These are phyloP conservation scores for Nomada hirtipes DNA, from an alignment of 2,888 invertebrate species.

Conservation along the genomic window DNA sequence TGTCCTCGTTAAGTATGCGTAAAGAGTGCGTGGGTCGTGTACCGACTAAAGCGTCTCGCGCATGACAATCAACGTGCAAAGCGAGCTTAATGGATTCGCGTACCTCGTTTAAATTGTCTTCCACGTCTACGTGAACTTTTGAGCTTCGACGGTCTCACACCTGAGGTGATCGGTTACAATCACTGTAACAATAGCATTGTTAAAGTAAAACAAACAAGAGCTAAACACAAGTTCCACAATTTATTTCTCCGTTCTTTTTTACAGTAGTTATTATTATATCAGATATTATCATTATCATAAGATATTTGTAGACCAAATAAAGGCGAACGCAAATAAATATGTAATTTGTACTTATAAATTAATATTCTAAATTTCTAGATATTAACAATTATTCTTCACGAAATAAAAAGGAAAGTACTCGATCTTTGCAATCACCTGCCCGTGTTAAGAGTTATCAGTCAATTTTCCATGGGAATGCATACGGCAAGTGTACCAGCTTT, in stretches of 20 bases:
- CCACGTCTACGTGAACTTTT: conserved; percentile 55
- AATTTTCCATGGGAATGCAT: conserved; percentile 8
- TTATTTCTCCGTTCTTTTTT: background rate
- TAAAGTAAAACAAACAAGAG: background rate
- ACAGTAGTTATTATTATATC: background rate
- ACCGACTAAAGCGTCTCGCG: conserved; percentile 64
- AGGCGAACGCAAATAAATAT: no score
- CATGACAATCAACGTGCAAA: conserved; percentile 65
- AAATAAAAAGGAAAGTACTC: background rate
- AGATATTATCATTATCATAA: no score
- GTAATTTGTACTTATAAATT: no score
- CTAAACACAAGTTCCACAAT: background rate
- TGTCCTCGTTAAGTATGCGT: conserved; percentile 68
- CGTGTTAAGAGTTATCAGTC: background rate
- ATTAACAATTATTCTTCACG: no score
- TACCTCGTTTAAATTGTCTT: conserved; percentile 54
- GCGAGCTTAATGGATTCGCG: conserved; percentile 61
- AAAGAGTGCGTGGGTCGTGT: conserved; percentile 68
- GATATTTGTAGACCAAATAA: background rate
- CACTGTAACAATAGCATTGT: background rate
- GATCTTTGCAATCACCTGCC: background rate
- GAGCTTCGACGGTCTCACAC: conserved; percentile 33
- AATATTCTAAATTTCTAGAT: no score
- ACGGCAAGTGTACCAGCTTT: conserved; percentile 3
- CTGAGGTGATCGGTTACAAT: background rate